These are phyloP conservation scores for Lerista edwardsae DNA, from an alignment of 2,797 vertebrate genomes.

Conservation along the genomic window DNA sequence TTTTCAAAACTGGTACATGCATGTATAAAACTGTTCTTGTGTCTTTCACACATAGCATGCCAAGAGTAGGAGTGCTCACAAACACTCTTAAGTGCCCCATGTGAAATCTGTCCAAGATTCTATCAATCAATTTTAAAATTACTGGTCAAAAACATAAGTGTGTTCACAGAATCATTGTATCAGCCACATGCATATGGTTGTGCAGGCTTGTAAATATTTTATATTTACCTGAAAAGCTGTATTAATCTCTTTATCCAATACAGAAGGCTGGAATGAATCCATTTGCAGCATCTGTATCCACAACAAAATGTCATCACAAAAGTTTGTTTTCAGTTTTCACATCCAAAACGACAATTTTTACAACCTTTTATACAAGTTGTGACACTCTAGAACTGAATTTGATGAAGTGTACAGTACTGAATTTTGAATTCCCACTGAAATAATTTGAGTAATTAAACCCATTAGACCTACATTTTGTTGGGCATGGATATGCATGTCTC, in stretches of 20 bases:
- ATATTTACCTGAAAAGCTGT: background rate
- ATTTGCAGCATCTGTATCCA: background rate
- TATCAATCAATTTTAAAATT: background rate
- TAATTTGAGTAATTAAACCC: background rate
- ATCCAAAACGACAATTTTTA: background rate
- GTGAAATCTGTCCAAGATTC: background rate
- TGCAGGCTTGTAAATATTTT: background rate
- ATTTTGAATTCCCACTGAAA: background rate
- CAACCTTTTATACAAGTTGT: background rate
- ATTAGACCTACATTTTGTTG: background rate
- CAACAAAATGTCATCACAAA: background rate
- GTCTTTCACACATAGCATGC: background rate
- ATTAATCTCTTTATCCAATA: background rate
- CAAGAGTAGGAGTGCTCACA: background rate
- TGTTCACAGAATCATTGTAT: background rate
- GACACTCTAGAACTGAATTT: background rate
- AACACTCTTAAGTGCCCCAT: background rate
- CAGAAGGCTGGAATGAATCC: background rate
- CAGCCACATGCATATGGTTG: background rate
- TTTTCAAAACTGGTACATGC: background rate
- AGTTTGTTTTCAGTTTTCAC: conserved; percentile 10
- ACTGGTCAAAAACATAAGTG: background rate
- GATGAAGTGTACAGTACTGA: background rate
- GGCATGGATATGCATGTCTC: background rate
- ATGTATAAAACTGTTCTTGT: background rate